phyloP scores from a whole-genome alignment of 2,113 vertebrate species.

The Strix aluco region DNA sequence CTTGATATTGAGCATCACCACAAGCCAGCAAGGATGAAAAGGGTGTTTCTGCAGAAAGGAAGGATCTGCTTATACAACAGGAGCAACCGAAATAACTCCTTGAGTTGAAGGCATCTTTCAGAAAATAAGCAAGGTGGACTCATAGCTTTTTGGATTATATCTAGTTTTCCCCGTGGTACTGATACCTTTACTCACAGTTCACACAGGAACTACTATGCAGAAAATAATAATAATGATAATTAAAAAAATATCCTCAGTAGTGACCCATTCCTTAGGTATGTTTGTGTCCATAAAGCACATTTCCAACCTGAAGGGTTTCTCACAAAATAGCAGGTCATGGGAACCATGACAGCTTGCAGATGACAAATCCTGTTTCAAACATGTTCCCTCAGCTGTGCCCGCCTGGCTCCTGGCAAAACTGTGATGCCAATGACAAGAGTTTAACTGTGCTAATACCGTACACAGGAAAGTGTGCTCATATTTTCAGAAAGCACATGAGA shows the following conservation, averaged over 20 bases:
- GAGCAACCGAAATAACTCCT: neutral
- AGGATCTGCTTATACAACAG: neutral
- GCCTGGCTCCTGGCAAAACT: neutral
- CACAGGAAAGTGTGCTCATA: neutral
- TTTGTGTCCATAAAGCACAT: neutral
- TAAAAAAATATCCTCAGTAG: neutral
- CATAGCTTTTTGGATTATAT: neutral
- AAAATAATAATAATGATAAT: neutral
- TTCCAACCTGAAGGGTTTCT: neutral
- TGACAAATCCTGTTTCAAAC: neutral
- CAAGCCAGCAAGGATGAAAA: neutral
- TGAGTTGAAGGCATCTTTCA: neutral
- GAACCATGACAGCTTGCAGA: neutral
- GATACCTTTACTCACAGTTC: neutral
- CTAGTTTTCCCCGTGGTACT: neutral
- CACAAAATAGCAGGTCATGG: neutral
- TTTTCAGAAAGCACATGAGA: neutral
- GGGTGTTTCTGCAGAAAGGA: neutral
- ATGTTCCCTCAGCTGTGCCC: neutral
- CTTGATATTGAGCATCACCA: neutral
- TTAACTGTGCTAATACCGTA: neutral
- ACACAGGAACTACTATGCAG: neutral
- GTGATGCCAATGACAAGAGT: neutral
- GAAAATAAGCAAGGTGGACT: neutral
- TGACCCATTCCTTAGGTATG: neutral